Evolutionary conservation across 2,113 vertebrate species (phyloP), one percentile per base, ranked within the genome.

Genomic region (Irena cyanogastra): DNA sequence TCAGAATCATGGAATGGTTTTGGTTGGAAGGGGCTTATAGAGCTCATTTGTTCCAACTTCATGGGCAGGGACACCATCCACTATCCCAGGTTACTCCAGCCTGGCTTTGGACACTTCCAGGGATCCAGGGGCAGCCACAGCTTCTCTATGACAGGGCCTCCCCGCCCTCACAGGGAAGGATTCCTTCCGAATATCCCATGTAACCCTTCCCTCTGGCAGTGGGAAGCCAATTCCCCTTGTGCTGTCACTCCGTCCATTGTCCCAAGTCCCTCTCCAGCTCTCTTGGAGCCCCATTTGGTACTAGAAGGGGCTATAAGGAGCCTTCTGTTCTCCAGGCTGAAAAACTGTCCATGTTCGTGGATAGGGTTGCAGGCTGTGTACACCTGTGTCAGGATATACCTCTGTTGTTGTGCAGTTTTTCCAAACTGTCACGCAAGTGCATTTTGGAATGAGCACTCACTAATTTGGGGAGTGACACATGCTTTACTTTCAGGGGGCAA

Each of bases 61-160:
- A 18, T 15, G 11, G 49, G 16, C 26, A 63, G 22, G 1, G 7
- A 27, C 49, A 35, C 41, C 20, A 2, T 9, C 30, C 65, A 47
- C n/a, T 21, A 3, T 9, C 28, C 24, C 64, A 63, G 47, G 30
- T 0, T 54, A 16, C 30, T 63, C 20, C 49, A 54, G 0, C 24
- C 49, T 87, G 75, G 41, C 42, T 18, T 64, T 31, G 66, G 21
- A 3, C 74, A n/a, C 27, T 78, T 0, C 14, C 26, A 71, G 41
- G 31, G 31, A 44, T 72, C 14, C 57, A 72, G 50, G 15, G 7
- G 15, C 31, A 50, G 37, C 27, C 59, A 23, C 35, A 80, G 30
- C 24, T 72, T 1, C 18, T 81, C 50, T 64, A 19, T 42, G 26
- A 18, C 50, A 57, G 59, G 35, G 35, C 18, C 26, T 65, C 0